Evolutionary conservation across 2,888 invertebrate species (phyloP), one percentile per base, ranked within the genome.

Genomic region (Ctenicera cuprea): DNA sequence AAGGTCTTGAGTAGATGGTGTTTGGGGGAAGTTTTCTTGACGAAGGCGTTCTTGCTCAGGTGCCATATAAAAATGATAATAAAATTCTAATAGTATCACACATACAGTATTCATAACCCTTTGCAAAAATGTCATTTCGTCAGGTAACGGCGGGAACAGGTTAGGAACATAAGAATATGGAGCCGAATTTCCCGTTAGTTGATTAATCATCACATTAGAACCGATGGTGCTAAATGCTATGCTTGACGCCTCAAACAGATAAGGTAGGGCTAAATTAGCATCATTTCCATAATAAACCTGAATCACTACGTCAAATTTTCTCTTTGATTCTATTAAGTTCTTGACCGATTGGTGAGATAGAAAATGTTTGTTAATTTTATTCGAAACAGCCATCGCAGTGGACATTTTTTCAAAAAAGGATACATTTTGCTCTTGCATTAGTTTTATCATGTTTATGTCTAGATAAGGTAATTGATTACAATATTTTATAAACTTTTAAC

Each of bases 121-220:
- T 41, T 69, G 61, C 16, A 38, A 43, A 52, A 85, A 84, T 7
- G 68, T 80, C 85, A 86, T 85, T 62, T 80, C 76, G 62, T 81
- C 81, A 1, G 79, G 76, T 37, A 79, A 80, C 2, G 38, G 2
- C 14, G 50, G 68, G 1, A 69, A 54, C 7, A 69, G 33, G 37
- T 80, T 78, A 5, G 86, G 85, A 12, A 87, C 82, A 63, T 85
- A 86, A 0, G 86, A 82, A 38, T 79, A 82, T 0, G 85, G 84
- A 48, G 82, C 76, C 0, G 85, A 82, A 73, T 83, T 85, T 26
- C 84, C 84, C 1, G 82, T 77, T 4, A 83, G 57, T 20, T 77
- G 79, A 45, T 82, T 82, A 0, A 80, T 77, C 38, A 80, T 71
- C 1, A 77, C 74, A 16, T 78, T 78, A 12, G 79, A 80, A 3